Evolutionary conservation across 2,113 vertebrate species (phyloP), one percentile per base, ranked within the genome.

Genomic region (Phrynocephalus versicolor): DNA sequence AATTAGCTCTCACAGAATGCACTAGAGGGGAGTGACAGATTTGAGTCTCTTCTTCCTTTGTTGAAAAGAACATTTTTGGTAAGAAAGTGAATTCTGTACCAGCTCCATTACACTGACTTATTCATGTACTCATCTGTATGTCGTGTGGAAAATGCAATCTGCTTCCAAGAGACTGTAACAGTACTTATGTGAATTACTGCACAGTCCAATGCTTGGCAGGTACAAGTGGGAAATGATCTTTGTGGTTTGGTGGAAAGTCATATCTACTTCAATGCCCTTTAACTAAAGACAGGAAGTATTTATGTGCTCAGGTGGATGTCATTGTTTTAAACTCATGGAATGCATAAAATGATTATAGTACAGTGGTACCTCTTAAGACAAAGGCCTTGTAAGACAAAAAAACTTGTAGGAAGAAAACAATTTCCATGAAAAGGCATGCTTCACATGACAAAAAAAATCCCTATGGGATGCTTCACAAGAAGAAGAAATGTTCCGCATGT

Each of bases 291-390:
- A 27, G 21, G 73, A 9, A 25, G 10, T 83, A 33, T 75, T 84
- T 85, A 85, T 21, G 75, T 35, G 86, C 2, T 62, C 13, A 81
- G 6, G 55, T 51, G 10, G 33, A 65, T 37, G 75, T 69, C 74
- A 69, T 55, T 89, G 30, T 58, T 85, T 85, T 89, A 88, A 89
- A 80, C 67, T 87, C 87, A 45, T 76, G 89, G 39, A 73, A 87
- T 39, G 73, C 41, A 85, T 72, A 90, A 91, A 76, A 37, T 23
- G 33, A 72, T 87, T 83, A 82, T 71, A 89, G 71, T 57, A 82
- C n/a, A n/a, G n/a, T n/a, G n/a, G n/a, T n/a, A n/a, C n/a, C n/a
- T n/a, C n/a, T n/a, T n/a, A n/a, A n/a, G n/a, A n/a, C n/a, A n/a
- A n/a, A n/a, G n/a, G n/a, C n/a, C n/a, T n/a, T n/a, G n/a, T n/a